These are phyloP conservation scores for Iselma pallidipennis DNA, from an alignment of 2,888 invertebrate genomes.

Conservation along the genomic window DNA sequence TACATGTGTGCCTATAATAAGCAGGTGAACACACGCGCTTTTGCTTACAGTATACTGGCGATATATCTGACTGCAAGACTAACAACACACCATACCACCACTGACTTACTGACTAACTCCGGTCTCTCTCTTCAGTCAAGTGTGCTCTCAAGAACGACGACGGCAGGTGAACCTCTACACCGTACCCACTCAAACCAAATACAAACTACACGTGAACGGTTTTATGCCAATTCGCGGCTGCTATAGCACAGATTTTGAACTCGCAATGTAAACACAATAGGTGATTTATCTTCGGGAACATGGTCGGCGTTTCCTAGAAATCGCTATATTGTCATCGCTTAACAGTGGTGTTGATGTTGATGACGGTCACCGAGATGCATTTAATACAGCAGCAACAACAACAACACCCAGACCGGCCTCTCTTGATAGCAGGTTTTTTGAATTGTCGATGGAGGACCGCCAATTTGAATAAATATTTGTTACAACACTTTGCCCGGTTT, in stretches of 20 bases:
- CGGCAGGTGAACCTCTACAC: slow-evolving; percentile 24
- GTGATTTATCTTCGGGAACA: slow-evolving; percentile 25
- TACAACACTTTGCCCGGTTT: not conserved
- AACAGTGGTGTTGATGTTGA: too few species aligned
- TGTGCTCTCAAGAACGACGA: slow-evolving; percentile 14
- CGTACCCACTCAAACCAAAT: slow-evolving; percentile 7
- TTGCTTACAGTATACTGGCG: not conserved
- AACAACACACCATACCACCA: slow-evolving; percentile 22
- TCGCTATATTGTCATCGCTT: slow-evolving; percentile 3
- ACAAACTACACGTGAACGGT: slow-evolving; percentile 16
- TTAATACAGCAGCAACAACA: not conserved
- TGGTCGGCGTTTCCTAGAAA: slow-evolving; percentile 18
- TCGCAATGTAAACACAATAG: slow-evolving; percentile 24
- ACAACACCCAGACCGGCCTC: not conserved
- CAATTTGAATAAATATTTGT: slow-evolving; percentile 8
- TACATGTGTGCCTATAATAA: not conserved
- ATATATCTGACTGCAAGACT: slow-evolving; percentile 22
- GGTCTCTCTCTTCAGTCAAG: slow-evolving; percentile 24
- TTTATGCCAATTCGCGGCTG: slow-evolving; percentile 25
- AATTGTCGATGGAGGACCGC: not conserved
- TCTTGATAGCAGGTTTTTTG: not conserved
- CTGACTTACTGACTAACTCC: slow-evolving; percentile 26
- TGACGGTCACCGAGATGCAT: too few species aligned
- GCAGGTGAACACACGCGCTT: slow-evolving; percentile 10
- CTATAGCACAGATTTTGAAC: slow-evolving; percentile 21